Conservation (phyloP, 1,140 invertebrate genomes). For the Nebria ingens region DNA sequence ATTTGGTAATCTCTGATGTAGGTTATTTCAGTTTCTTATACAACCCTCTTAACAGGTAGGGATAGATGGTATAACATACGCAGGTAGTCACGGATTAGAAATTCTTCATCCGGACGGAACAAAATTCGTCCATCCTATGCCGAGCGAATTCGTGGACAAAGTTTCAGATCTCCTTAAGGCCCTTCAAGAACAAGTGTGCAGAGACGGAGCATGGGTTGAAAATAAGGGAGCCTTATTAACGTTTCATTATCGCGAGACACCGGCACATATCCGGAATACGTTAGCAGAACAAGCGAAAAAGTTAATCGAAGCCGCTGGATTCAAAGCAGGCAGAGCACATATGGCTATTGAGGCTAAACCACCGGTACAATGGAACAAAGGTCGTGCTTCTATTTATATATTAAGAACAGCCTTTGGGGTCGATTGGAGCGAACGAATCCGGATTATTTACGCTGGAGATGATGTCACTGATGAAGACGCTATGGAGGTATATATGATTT, state of each 20-base stretch:
- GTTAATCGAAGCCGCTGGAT: conserved; percentile 64
- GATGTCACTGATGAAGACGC: conserved; percentile 86
- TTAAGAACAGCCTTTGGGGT: conserved; percentile 78
- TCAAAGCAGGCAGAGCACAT: conserved; percentile 65
- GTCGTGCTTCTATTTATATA: conserved; percentile 81
- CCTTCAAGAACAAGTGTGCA: conserved; percentile 69
- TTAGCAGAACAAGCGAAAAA: conserved; percentile 57
- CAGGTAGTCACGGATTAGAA: conserved; percentile 82
- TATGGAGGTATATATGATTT: conserved; percentile 55
- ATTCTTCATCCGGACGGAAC: conserved; percentile 83
- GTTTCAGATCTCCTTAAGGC: conserved; percentile 65
- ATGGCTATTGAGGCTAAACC: conserved; percentile 80
- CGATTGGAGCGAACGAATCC: conserved; percentile 82
- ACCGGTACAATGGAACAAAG: conserved; percentile 85
- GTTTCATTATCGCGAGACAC: conserved; percentile 80
- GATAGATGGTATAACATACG: conserved; percentile 82
- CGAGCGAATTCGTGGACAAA: conserved; percentile 71
- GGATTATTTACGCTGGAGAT: conserved; percentile 84
- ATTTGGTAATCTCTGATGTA: no score
- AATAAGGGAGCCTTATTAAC: conserved; percentile 81
- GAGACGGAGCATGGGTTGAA: conserved; percentile 83
- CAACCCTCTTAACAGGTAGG: no score
- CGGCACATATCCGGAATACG: conserved; percentile 47
- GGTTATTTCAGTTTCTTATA: conserved; percentile 15
- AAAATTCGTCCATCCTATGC: conserved; percentile 84